These are phyloP conservation scores for Passer montanus DNA, from an alignment of 2,113 vertebrate species.

Conservation along the genomic window DNA sequence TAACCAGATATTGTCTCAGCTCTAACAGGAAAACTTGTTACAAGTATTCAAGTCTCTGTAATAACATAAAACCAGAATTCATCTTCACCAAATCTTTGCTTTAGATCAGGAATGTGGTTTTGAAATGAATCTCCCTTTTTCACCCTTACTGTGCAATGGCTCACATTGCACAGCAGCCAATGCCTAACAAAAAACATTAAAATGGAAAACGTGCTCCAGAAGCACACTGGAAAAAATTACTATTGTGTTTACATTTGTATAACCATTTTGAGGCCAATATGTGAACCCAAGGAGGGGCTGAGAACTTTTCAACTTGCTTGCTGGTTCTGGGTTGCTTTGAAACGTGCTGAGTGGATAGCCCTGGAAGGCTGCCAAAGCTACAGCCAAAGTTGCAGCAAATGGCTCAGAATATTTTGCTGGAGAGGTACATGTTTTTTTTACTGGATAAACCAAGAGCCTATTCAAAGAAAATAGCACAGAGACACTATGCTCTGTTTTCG, in stretches of 20 bases:
- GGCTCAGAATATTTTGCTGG: neutral
- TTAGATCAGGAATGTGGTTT: neutral
- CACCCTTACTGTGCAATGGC: neutral
- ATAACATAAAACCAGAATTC: neutral
- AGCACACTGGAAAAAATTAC: neutral
- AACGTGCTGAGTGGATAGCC: neutral
- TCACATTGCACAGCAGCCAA: neutral
- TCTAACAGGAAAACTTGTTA: neutral
- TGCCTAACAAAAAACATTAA: neutral
- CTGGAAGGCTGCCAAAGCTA: neutral
- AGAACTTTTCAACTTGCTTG: neutral
- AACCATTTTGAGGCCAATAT: neutral
- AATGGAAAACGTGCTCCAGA: neutral
- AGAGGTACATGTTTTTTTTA: neutral
- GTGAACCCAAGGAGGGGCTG: neutral
- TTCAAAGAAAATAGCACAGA: neutral
- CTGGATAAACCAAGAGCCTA: neutral
- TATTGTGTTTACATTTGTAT: conserved; percentile 5
- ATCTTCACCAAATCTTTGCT: neutral
- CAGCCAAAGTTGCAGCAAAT: neutral
- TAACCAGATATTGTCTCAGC: neutral
- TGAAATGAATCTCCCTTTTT: neutral
- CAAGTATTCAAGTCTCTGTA: neutral
- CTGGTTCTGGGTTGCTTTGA: neutral
- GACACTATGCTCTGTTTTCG: neutral